These are phyloP conservation scores for Liopterus haemorrhoidalis DNA, from an alignment of 2,888 invertebrate genomes.

Conservation along the genomic window DNA sequence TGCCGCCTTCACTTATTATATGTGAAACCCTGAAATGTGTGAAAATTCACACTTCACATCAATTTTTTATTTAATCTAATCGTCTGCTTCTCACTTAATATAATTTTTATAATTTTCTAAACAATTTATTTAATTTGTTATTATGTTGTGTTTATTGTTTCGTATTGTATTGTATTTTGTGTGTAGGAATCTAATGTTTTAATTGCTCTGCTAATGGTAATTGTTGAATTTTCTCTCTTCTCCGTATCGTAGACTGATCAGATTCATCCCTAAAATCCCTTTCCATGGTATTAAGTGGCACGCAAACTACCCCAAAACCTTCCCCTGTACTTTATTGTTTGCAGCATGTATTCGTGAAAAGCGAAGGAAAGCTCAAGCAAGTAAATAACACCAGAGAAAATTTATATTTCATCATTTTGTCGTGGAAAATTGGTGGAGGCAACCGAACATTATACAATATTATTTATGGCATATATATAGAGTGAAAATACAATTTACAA, in stretches of 20 bases:
- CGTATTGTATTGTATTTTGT: no score
- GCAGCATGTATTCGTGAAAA: constrained; percentile 17
- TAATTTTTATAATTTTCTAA: no score
- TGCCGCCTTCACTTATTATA: no score
- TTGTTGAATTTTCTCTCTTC: no score
- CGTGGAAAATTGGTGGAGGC: constrained; percentile 22
- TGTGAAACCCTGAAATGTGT: no score
- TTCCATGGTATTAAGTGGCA: neutral
- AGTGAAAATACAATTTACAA: constrained; percentile 19
- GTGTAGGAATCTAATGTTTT: no score
- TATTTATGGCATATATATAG: constrained; percentile 16
- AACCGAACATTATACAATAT: constrained; percentile 10
- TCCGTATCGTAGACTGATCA: neutral
- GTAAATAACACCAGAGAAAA: constrained; percentile 20
- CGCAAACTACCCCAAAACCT: neutral
- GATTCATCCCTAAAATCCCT: neutral
- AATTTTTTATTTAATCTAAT: no score
- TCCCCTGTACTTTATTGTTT: constrained; percentile 15
- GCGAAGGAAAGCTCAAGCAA: constrained; percentile 15
- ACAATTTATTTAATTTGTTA: no score
- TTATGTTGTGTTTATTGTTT: no score
- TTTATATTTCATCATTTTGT: constrained; percentile 25
- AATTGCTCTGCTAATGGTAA: no score
- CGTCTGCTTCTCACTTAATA: no score
- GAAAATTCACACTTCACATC: no score